Base-by-base conservation (phyloP, 2,888 invertebrate genomes). In the Subacronicta megacephala region DNA sequence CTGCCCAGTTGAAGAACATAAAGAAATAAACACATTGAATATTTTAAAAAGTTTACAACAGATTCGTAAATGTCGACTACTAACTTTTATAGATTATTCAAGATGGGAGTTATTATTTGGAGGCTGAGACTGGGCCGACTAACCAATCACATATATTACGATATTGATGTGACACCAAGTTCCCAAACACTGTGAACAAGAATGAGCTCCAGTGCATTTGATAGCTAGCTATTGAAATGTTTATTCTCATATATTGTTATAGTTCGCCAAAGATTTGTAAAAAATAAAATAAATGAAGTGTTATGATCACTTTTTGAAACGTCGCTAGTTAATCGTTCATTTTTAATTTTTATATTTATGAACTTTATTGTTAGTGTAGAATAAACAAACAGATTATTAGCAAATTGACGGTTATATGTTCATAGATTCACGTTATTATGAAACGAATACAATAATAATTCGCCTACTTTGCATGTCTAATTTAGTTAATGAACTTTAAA, bases 391-490 rank as follows among this genome's bases (percentile, higher is more conserved):
- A 61, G 66, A 65, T 60, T 62, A 73, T 75, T 79, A 81, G 75
- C 62, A 61, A 75, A 73, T 66, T 67, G 57, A 67, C 63, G 66
- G 80, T n/a, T n/a, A 83, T 85, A 84, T 83, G 83, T 88, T 84
- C 74, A 80, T 82, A 85, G 80, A 81, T 80, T 83, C 79, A 85
- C 78, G 80, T 84, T 84, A 86, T 83, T 83, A 85, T 84, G 81
- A 74, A 91, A 90, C 86, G 90, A 90, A 89, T 87, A 93, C 92
- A 92, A 91, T 90, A 92, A 91, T 83, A 79, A 87, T 89, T 88
- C 84, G 91, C 92, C 93, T 93, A 92, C 86, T 92, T 92, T 91
- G 92, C 92, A 89, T 90, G 88, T 90, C 74, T 81, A 80, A 85
- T 88, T 93, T 87, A 85, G 82, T 89, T 84, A 83, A 78, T 82